phyloP scores from a whole-genome alignment of 2,888 invertebrate genomes.

The Hedya salicella region DNA sequence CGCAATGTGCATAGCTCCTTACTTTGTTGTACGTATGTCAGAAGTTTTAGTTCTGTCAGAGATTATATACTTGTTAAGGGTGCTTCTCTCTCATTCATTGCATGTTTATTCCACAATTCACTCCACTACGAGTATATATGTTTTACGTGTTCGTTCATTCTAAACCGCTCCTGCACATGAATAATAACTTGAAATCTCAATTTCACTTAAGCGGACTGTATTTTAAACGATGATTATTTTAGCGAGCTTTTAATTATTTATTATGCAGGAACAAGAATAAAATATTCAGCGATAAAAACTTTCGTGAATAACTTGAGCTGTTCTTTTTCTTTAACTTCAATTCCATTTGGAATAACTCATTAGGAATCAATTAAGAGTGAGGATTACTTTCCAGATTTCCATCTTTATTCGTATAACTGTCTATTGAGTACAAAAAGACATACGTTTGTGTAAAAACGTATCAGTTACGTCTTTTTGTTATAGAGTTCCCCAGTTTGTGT shows the following conservation, averaged over 20 bases:
- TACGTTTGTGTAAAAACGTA: background rate
- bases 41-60: no score
- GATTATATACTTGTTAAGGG: no score
- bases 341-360: conserved; percentile 34
- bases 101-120: no score
- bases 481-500: no score
- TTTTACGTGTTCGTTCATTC: background rate
- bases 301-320: conserved; percentile 34
- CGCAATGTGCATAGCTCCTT: no score
- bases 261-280: conserved; percentile 33
- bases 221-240: conserved; percentile 22
- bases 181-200: conserved; percentile 30
- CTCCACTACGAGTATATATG: background rate
- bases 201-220: conserved; percentile 24
- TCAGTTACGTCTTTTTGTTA: no score
- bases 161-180: background rate
- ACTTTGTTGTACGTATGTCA: no score
- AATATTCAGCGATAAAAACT: conserved; percentile 32
- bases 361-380: conserved; percentile 31
- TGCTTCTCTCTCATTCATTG: no score
- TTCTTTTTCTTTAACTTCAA: conserved; percentile 26
- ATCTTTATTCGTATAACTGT: background rate
- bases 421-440: background rate
- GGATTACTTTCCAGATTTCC: conserved; percentile 11
- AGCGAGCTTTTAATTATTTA: conserved; percentile 26